These are phyloP conservation scores for Palythoa grandiflora DNA, from an alignment of 92 coral and sea anemone genomes.

Conservation along the genomic window DNA sequence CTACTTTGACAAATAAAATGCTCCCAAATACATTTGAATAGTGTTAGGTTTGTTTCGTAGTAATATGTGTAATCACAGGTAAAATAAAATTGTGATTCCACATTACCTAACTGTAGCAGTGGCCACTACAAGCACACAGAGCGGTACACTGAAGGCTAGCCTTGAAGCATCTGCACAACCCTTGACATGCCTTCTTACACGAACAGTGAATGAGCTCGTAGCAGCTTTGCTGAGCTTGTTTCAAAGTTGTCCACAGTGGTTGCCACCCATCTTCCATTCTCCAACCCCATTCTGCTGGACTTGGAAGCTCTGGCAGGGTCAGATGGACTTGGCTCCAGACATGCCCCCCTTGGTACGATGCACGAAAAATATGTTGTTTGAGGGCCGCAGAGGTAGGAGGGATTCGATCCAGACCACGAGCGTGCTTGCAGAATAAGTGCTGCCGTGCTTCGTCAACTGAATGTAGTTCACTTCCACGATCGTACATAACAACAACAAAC, in stretches of 20 bases:
- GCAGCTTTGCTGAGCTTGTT: conserved; percentile 70
- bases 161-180: conserved; percentile 58
- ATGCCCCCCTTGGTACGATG: conserved; percentile 64
- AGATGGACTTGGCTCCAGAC: conserved; percentile 61
- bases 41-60: conserved; percentile 10
- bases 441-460: conserved; percentile 61
- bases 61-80: conserved; percentile 4
- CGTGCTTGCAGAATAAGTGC: conserved; percentile 61
- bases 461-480: conserved; percentile 54
- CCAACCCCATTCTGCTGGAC: conserved; percentile 71
- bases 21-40: conserved; percentile 19
- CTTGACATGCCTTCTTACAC: conserved; percentile 66
- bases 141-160: conserved; percentile 50
- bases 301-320: conserved; percentile 54
- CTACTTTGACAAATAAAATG: conserved; percentile 17
- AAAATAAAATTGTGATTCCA: conserved; percentile 6
- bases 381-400: conserved; percentile 70
- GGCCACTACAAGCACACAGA: conserved; percentile 53
- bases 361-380: conserved; percentile 53
- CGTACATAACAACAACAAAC: conserved; percentile 60
- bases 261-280: conserved; percentile 53
- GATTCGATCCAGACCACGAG: conserved; percentile 57
- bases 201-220: conserved; percentile 65
- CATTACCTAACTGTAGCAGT: conserved; percentile 54
- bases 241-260: conserved; percentile 69